phyloP scores from a whole-genome alignment of 2,888 invertebrate genomes.

The Cheilosia variabilis region DNA sequence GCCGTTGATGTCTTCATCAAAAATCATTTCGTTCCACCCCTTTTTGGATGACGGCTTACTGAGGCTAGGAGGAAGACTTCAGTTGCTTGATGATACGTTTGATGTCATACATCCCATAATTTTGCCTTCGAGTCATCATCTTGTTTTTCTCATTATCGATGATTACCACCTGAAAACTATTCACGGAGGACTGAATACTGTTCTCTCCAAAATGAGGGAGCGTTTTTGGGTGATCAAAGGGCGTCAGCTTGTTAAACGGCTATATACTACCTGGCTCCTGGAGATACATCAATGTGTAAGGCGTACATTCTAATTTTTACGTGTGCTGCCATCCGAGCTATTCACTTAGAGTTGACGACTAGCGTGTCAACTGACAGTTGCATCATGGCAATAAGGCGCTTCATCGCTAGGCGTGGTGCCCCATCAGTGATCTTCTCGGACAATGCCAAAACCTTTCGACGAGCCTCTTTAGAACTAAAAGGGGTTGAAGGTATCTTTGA shows the following conservation, averaged over 20 bases:
- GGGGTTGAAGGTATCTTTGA: background rate
- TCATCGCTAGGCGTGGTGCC: slow-evolving; percentile 23
- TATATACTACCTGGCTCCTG: slow-evolving; percentile 1
- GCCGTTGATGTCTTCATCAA: background rate
- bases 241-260: slow-evolving; percentile 24
- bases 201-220: slow-evolving; percentile 16
- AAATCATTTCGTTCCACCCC: slow-evolving; percentile 3
- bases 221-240: slow-evolving; percentile 43
- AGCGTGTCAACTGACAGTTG: slow-evolving; percentile 36
- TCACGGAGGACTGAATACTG: slow-evolving; percentile 21
- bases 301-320: slow-evolving; percentile 40
- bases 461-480: slow-evolving; percentile 15
- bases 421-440: slow-evolving; percentile 12
- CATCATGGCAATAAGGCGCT: slow-evolving; percentile 27
- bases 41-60: slow-evolving; percentile 27
- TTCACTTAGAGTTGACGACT: slow-evolving; percentile 49
- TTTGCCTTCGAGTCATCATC: background rate
- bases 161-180: background rate
- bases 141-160: slow-evolving; percentile 9
- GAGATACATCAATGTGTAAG: slow-evolving; percentile 2
- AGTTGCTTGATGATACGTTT: too few relatives aligned
- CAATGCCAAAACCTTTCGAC: slow-evolving; percentile 18
- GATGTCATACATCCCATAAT: too few relatives aligned
- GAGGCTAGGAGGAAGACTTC: slow-evolving; percentile 22
- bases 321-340: slow-evolving; percentile 39